phyloP scores from a whole-genome alignment of 2,113 vertebrate species.

The Nycticryphes semicollaris region DNA sequence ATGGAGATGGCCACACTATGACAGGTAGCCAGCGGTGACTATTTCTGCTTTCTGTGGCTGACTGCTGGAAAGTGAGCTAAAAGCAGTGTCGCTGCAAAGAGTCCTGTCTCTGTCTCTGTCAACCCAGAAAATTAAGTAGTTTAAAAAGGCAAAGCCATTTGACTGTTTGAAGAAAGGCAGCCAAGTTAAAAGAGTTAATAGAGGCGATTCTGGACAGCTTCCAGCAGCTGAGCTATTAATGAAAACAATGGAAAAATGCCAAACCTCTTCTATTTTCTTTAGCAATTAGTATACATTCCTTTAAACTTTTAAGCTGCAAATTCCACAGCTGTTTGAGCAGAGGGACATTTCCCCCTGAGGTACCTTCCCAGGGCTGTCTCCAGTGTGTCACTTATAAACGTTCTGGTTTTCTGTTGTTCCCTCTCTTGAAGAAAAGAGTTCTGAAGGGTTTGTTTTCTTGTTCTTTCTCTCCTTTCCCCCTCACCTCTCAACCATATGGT shows the following conservation, averaged over 20 bases:
- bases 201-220: conserved; percentile 38
- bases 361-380: background rate
- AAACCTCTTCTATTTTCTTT: conserved; percentile 28
- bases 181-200: conserved; percentile 45
- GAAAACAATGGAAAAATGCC: conserved; percentile 45
- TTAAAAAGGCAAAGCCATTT: conserved; percentile 7
- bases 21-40: background rate
- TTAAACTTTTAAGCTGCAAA: background rate
- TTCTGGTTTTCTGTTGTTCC: background rate
- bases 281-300: conserved; percentile 36
- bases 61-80: background rate
- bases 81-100: background rate
- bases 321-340: background rate
- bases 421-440: background rate
- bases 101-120: background rate
- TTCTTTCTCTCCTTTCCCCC: background rate
- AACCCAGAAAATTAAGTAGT: background rate
- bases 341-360: background rate
- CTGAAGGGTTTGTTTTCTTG: background rate
- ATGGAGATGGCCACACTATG: background rate
- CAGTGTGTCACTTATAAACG: background rate
- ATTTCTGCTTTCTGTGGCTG: background rate
- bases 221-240: conserved; percentile 49
- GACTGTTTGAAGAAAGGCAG: background rate
- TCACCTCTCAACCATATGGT: conserved; percentile 1